Percentiles rank a stretch among this genome's conserved stretches.
These are phyloP conservation scores for Meiosimyza decipiens DNA, from an alignment of 2,888 invertebrate species.

Conservation along the genomic window DNA sequence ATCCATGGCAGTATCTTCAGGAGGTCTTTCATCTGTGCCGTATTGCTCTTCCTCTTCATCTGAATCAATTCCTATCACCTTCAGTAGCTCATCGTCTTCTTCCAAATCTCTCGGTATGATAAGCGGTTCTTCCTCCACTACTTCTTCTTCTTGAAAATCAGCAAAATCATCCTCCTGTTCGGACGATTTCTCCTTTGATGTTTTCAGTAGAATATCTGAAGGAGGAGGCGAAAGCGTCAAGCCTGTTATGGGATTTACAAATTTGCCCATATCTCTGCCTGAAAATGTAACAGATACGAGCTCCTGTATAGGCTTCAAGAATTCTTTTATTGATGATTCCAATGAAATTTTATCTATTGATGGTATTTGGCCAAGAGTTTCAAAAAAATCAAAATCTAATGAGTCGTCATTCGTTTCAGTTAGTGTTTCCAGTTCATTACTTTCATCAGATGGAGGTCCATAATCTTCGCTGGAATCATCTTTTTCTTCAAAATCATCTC, in stretches of 20 bases:
- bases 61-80: slow-evolving; percentile 32
- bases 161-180: not conserved
- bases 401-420: not conserved
- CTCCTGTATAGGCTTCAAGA: too few species aligned
- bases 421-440: not conserved
- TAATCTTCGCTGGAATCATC: too few species aligned
- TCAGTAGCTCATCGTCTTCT: not conserved
- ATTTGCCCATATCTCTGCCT: not conserved
- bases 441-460: too few species aligned
- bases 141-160: slow-evolving; percentile 14
- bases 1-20: slow-evolving; percentile 34
- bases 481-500: too few species aligned
- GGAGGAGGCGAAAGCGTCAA: not conserved
- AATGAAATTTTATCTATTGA: slow-evolving; percentile 21
- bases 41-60: slow-evolving; percentile 22
- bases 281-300: too few species aligned
- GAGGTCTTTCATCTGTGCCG: not conserved
- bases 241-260: slow-evolving; percentile 12
- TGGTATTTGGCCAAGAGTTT: slow-evolving; percentile 45
- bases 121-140: slow-evolving; percentile 10
- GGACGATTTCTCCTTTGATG: not conserved
- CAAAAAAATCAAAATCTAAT: slow-evolving; percentile 44
- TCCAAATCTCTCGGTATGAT: slow-evolving; percentile 8
- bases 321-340: not conserved
- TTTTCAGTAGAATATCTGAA: not conserved